These are phyloP conservation scores for Eristalinus aeneus DNA, from an alignment of 2,888 invertebrate genomes.

Conservation along the genomic window DNA sequence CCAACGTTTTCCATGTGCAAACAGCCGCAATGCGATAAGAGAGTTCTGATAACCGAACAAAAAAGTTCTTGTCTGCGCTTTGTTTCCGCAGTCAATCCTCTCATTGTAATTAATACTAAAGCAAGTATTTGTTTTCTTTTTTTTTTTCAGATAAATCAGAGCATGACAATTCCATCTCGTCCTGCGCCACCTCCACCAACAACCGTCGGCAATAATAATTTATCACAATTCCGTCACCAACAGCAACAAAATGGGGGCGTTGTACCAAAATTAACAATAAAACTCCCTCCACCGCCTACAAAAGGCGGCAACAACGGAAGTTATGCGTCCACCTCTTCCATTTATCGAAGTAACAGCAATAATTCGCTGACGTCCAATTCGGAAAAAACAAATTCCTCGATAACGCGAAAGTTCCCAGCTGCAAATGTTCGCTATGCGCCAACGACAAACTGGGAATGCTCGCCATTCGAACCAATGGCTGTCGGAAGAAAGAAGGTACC, in stretches of 20 bases:
- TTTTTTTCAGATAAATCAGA: slow-evolving; percentile 55
- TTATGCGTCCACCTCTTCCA: slow-evolving; percentile 56
- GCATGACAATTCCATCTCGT: slow-evolving; percentile 80
- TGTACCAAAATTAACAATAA: slow-evolving; percentile 77
- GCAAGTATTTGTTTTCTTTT: slow-evolving; percentile 8
- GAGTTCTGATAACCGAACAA: slow-evolving; percentile 19
- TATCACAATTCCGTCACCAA: slow-evolving; percentile 77
- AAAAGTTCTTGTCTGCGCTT: background rate
- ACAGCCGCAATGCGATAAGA: background rate
- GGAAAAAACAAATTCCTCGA: slow-evolving; percentile 70
- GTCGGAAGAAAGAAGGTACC: slow-evolving; percentile 78
- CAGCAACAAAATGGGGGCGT: slow-evolving; percentile 74
- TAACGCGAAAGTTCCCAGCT: slow-evolving; percentile 78
- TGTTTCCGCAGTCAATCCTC: background rate
- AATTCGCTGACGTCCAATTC: slow-evolving; percentile 61
- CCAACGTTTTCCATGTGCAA: background rate
- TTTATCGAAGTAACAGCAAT: slow-evolving; percentile 69
- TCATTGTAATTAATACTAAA: background rate
- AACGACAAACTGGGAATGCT: slow-evolving; percentile 79
- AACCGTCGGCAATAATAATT: slow-evolving; percentile 76
- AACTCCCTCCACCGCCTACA: slow-evolving; percentile 79
- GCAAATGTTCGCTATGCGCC: slow-evolving; percentile 77
- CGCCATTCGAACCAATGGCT: slow-evolving; percentile 75
- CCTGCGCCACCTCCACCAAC: slow-evolving; percentile 80
- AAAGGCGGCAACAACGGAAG: slow-evolving; percentile 53